Percentiles rank a stretch among this genome's conserved stretches.
Evolutionary conservation across 1,140 invertebrate species (phyloP).

Genomic region (Leptonema lineaticorne): DNA sequence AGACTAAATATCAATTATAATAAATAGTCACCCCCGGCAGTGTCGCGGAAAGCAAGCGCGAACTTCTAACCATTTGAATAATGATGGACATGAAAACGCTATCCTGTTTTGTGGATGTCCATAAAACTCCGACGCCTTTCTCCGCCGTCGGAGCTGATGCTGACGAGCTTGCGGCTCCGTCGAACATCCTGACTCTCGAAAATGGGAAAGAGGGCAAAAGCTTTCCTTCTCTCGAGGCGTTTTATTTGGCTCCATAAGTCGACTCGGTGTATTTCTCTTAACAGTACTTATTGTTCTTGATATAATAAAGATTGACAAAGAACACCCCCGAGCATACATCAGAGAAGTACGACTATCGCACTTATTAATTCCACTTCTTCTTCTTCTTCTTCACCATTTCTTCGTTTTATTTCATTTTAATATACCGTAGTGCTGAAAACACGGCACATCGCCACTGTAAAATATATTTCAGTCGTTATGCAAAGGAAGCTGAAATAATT

Average conservation of each 20-base stretch:
- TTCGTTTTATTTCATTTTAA: too few relatives aligned
- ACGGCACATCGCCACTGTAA: too few relatives aligned
- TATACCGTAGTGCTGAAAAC: too few relatives aligned
- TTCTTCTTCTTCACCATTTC: too few relatives aligned
- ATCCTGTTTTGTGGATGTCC: constrained; percentile 20
- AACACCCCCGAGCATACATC: background rate
- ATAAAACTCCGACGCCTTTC: constrained; percentile 11
- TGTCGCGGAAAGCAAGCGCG: background rate
- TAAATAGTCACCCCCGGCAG: too few relatives aligned
- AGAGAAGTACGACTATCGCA: too few relatives aligned
- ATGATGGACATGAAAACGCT: constrained; percentile 26
- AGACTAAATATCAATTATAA: too few relatives aligned
- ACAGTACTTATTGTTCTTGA: constrained; percentile 13
- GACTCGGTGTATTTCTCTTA: background rate
- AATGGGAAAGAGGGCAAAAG: background rate
- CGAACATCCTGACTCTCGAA: background rate
- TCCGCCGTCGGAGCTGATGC: background rate
- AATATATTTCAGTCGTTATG: too few relatives aligned
- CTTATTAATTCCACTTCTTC: too few relatives aligned
- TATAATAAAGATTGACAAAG: background rate
- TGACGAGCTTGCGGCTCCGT: background rate
- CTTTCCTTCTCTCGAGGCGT: background rate
- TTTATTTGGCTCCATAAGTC: background rate
- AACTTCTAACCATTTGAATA: constrained; percentile 10
- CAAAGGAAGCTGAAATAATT: too few relatives aligned